Percentiles rank a stretch among this genome's conserved stretches.
Evolutionary conservation across 1,140 invertebrate species (phyloP).

Genomic region (Oncopodura yosiiana): DNA sequence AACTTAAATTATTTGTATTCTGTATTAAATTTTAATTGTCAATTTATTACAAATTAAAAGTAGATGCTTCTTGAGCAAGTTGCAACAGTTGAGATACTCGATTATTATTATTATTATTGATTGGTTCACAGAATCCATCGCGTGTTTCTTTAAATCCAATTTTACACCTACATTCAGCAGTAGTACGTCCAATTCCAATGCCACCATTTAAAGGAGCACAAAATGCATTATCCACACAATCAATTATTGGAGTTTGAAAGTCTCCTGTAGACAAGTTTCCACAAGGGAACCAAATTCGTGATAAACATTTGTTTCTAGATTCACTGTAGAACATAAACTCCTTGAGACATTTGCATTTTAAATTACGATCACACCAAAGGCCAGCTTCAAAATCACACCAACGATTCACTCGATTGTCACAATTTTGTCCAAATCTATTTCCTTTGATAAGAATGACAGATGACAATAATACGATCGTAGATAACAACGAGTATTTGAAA

Average conservation of each 20-base stretch:
- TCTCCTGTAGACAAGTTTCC: slow-evolving; percentile 1
- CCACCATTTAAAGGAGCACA: neutral
- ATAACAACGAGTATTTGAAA: too few relatives aligned
- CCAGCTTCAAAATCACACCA: neutral
- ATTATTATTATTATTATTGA: too few relatives aligned
- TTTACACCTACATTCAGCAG: slow-evolving; percentile 4
- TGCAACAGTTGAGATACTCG: too few relatives aligned
- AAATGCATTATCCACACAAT: slow-evolving; percentile 4
- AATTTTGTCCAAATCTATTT: too few relatives aligned
- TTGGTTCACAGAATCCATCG: slow-evolving; percentile 1
- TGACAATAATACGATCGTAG: too few relatives aligned
- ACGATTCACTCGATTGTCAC: too few relatives aligned
- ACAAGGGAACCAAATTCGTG: slow-evolving; percentile 10
- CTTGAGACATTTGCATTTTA: slow-evolving; percentile 3
- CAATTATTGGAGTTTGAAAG: neutral
- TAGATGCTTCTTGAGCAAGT: too few relatives aligned
- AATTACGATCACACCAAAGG: slow-evolving; percentile 2
- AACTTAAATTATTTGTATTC: too few relatives aligned
- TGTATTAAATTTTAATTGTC: too few relatives aligned
- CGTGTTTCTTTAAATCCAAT: slow-evolving; percentile 1
- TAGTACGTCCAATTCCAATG: too few relatives aligned
- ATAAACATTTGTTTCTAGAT: slow-evolving; percentile 1
- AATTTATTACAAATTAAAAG: too few relatives aligned
- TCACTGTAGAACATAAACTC: neutral
- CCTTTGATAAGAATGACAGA: too few relatives aligned